These are phyloP conservation scores for Odontocerum albicorne DNA, from an alignment of 2,888 invertebrate species.

Conservation along the genomic window DNA sequence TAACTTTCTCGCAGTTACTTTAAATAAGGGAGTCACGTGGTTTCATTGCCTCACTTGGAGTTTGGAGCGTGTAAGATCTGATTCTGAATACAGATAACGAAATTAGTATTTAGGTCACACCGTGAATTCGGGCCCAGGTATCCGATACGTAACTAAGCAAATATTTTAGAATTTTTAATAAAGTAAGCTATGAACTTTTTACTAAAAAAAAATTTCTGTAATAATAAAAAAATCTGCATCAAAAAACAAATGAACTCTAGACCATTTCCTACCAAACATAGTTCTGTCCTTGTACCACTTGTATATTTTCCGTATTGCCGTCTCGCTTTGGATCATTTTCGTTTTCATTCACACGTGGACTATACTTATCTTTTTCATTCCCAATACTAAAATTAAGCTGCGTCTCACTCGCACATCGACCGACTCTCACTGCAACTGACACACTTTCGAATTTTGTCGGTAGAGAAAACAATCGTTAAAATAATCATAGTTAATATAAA, in stretches of 20 bases:
- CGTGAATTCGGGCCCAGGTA: no score
- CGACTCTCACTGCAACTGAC: slow-evolving; percentile 17
- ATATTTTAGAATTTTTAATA: background rate
- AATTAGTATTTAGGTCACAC: no score
- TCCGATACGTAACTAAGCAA: background rate
- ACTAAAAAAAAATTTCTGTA: background rate
- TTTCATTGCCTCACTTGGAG: no score
- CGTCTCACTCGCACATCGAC: slow-evolving; percentile 2
- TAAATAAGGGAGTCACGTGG: no score
- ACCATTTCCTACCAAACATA: background rate
- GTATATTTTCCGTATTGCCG: background rate
- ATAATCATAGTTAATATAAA: no score
- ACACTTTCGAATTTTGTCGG: slow-evolving; percentile 15
- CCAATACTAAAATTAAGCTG: no score
- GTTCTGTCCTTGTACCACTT: background rate
- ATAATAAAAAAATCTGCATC: no score
- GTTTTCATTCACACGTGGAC: slow-evolving; percentile 10
- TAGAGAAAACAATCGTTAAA: no score
- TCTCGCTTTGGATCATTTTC: slow-evolving; percentile 1
- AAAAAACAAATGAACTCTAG: no score
- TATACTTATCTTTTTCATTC: slow-evolving; percentile 2
- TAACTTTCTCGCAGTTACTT: no score
- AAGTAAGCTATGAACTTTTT: background rate
- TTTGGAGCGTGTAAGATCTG: no score
- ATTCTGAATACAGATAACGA: no score